Evolutionary conservation across 2,797 vertebrate genomes (phyloP).

Genomic region (Mus minutoides): DNA sequence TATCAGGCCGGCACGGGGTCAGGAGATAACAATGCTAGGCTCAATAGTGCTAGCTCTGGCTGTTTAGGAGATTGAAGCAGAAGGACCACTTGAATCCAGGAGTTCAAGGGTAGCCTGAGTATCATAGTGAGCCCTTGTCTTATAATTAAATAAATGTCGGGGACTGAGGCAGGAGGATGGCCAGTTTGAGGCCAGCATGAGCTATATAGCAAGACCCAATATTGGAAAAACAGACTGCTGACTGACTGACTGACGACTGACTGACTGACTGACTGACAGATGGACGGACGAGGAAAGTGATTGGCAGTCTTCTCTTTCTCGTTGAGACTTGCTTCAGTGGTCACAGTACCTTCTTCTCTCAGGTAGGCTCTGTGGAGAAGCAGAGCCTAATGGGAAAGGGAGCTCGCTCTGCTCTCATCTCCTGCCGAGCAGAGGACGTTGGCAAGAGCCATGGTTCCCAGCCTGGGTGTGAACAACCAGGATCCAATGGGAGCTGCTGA

Average conservation of each 20-base stretch:
- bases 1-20: not conserved
- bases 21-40: not conserved
- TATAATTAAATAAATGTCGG: not conserved
- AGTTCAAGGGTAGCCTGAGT: not conserved
- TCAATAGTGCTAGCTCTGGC: no score
- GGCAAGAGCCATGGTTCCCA: not conserved
- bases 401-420: not conserved
- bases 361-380: not conserved
- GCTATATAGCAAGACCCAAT: not conserved
- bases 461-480: not conserved
- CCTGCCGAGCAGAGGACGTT: not conserved
- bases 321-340: not conserved
- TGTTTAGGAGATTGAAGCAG: not conserved
- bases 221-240: not conserved
- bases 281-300: not conserved
- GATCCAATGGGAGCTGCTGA: not conserved
- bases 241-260: not conserved
- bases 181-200: not conserved
- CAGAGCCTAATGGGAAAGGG: not conserved
- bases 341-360: conserved; percentile 18
- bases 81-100: not conserved
- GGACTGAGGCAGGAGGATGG: not conserved
- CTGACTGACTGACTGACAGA: no score
- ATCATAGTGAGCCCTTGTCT: not conserved
- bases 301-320: not conserved